phyloP scores from a whole-genome alignment of 2,797 vertebrate species.

The Spatula clypeata region DNA sequence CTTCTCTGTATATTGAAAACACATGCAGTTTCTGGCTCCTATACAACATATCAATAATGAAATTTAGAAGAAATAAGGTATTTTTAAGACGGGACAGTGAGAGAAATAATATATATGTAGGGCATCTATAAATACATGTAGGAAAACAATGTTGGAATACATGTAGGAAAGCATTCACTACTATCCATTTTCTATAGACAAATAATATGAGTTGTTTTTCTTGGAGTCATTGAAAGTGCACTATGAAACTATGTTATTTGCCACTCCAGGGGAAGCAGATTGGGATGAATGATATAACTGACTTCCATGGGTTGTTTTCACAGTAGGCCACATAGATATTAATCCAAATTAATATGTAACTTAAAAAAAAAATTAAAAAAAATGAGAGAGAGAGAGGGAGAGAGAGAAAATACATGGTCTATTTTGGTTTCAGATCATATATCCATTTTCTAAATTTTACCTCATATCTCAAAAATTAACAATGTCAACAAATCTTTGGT shows the following conservation, averaged over 20 bases:
- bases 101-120: neutral
- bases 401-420: neutral
- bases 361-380: neutral
- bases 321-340: neutral
- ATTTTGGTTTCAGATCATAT: neutral
- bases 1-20: constrained; percentile 50
- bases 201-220: constrained; percentile 15
- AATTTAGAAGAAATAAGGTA: neutral
- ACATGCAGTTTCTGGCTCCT: constrained; percentile 49
- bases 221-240: neutral
- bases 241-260: constrained; percentile 10
- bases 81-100: constrained; percentile 33
- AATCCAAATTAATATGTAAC: neutral
- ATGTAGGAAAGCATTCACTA: constrained; percentile 33
- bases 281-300: neutral
- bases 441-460: neutral
- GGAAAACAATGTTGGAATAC: constrained; percentile 2
- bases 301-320: neutral
- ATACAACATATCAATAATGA: constrained; percentile 23
- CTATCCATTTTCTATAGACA: constrained; percentile 13
- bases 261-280: neutral
- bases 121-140: neutral
- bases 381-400: too few species aligned
- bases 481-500: neutral
- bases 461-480: neutral